These are phyloP conservation scores for Brachionus paranguensis DNA, from an alignment of 1,140 invertebrate genomes.

Conservation along the genomic window DNA sequence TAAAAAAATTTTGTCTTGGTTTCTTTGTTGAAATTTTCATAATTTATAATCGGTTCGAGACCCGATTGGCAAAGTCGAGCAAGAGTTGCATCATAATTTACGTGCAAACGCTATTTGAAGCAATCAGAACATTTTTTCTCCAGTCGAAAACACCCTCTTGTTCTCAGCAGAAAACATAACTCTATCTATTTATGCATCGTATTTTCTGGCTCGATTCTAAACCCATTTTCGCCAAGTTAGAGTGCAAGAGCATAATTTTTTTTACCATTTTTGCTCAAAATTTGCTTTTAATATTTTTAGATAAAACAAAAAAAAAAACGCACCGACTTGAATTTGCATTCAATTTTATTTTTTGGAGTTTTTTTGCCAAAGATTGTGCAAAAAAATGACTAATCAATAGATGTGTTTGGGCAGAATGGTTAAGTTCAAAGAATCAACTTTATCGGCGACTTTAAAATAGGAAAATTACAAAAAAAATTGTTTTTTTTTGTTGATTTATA, in stretches of 20 bases:
- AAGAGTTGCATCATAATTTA: neutral
- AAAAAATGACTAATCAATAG: neutral
- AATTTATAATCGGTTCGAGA: neutral
- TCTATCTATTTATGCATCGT: neutral
- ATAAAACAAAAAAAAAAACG: neutral
- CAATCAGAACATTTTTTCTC: neutral
- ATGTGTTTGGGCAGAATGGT: neutral
- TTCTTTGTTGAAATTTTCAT: neutral
- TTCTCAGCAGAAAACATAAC: neutral
- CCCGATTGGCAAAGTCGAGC: neutral
- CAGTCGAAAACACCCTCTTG: neutral
- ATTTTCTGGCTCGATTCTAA: neutral
- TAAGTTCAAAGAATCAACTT: neutral
- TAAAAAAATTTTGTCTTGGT: neutral
- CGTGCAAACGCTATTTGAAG: constrained; percentile 3
- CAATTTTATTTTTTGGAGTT: neutral
- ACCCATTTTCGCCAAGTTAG: neutral
- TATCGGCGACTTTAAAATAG: neutral
- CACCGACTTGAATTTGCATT: neutral
- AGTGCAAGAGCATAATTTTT: constrained; percentile 13
- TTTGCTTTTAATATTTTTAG: neutral
- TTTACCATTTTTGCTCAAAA: neutral
- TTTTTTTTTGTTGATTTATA: neutral
- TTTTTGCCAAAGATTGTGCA: neutral
- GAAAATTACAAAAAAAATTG: neutral